Base-by-base conservation (phyloP, 2,888 invertebrate species). In the Cephalotes varians region DNA sequence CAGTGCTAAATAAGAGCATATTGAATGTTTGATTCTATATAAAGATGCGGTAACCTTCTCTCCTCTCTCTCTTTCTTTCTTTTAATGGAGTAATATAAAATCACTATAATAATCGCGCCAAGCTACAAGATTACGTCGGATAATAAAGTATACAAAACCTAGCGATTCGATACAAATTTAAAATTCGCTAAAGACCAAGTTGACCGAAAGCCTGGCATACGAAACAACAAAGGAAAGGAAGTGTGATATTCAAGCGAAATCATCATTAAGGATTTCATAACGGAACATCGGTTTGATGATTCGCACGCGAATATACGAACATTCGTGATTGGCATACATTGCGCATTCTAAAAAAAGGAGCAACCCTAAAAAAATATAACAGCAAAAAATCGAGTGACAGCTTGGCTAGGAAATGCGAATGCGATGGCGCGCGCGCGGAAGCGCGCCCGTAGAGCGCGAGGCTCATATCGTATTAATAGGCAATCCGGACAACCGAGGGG, bases 401-500 rank as follows among this genome's bases (percentile, higher is more conserved):
- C 31, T 83, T 67, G 84, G 84, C 85, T 82, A 85, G 85, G 64
- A 82, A 87, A 87, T 85, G 84, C 85, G 86, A 87, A 87, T 83
- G 74, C 40, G 84, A 85, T 83, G 77, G 47, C 44, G 73, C 73
- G 65, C 86, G 81, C 81, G 86, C 65, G 83, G 85, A 85, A 87
- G 87, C 88, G 86, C 77, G 80, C 73, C 86, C 82, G 88, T 81
- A 87, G 92, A 92, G 91, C 92, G 91, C 92, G 91, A 90, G 92
- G 92, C 94, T 94, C 94, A 94, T 94, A 94, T 94, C 94, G 94
- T 94, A 94, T 94, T 94, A 94, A 94, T 94, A 94, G 94, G 94
- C 94, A 90, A 90, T 90, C 94, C 94, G 93, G 93, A 92, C 93
- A 93, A 92, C 93, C 92, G 93, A 93, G 94, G 94, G 94, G 94